Conservation (phyloP, 2,113 vertebrate species). For the Caretta caretta region DNA sequence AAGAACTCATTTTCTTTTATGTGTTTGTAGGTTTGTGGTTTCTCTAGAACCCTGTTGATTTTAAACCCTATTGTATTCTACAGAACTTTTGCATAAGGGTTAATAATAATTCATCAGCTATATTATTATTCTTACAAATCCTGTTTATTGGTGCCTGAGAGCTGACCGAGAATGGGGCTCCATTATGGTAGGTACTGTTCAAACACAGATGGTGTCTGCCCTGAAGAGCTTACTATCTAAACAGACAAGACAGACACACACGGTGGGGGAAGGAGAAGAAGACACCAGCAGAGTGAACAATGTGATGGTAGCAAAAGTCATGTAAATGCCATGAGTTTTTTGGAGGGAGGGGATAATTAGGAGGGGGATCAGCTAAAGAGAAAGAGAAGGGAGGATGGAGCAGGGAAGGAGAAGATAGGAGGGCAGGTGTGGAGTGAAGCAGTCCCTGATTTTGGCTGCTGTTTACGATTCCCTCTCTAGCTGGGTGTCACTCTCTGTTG, state of each 20-base stretch:
- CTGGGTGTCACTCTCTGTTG: neutral
- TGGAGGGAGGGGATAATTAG: neutral
- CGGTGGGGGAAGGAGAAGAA: neutral
- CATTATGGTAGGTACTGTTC: too few relatives aligned
- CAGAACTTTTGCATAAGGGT: neutral
- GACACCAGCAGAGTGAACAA: neutral
- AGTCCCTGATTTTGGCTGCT: neutral
- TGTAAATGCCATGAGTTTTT: neutral
- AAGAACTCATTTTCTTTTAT: neutral
- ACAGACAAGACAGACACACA: neutral
- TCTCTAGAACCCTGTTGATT: rapidly evolving
- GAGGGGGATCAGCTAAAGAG: neutral
- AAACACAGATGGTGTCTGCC: neutral
- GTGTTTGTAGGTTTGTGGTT: neutral
- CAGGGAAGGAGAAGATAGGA: neutral
- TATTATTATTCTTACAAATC: neutral
- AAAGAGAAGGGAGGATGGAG: too few relatives aligned
- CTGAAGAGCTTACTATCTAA: neutral
- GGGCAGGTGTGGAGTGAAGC: neutral
- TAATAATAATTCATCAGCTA: neutral
- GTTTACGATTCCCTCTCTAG: neutral
- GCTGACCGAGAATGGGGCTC: neutral
- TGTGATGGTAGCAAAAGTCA: neutral
- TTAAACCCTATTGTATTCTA: neutral
- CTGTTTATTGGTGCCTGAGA: neutral